Conservation (phyloP, 2,113 vertebrate species). For the Rhadina sibilatrix region DNA sequence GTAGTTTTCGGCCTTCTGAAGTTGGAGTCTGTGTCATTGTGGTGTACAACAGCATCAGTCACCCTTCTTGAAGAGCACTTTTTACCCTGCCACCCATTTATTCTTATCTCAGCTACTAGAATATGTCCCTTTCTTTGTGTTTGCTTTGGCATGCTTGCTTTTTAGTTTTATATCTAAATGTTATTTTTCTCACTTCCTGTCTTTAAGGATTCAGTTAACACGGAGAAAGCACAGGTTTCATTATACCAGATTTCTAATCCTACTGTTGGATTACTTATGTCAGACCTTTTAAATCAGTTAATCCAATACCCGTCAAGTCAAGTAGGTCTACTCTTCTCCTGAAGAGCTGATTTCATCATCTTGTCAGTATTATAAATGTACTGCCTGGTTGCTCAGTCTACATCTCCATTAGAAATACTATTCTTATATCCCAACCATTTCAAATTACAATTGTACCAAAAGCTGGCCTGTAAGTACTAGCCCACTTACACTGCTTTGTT, state of each 20-base stretch:
- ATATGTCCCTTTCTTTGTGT: neutral
- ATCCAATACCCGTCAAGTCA: neutral
- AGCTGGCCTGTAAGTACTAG: neutral
- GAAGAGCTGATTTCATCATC: neutral
- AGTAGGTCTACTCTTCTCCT: neutral
- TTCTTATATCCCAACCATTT: slow-evolving; percentile 38
- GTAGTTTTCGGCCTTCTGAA: no score
- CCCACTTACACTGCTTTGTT: neutral
- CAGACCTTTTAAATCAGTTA: slow-evolving; percentile 42
- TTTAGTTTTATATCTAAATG: neutral
- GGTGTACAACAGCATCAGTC: no score
- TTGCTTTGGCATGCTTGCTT: neutral
- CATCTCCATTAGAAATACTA: slow-evolving; percentile 29
- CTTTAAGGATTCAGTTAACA: neutral
- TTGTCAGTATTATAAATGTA: neutral
- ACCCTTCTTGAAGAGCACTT: neutral
- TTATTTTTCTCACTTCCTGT: neutral
- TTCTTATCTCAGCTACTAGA: neutral
- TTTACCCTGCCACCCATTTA: neutral
- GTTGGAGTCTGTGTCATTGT: no score
- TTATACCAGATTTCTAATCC: neutral
- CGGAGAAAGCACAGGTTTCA: neutral
- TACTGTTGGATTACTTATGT: neutral
- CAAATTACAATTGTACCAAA: neutral
- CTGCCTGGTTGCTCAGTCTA: neutral